Conservation (phyloP, 2,113 vertebrate species). For the Aspiorhynchus laticeps region DNA sequence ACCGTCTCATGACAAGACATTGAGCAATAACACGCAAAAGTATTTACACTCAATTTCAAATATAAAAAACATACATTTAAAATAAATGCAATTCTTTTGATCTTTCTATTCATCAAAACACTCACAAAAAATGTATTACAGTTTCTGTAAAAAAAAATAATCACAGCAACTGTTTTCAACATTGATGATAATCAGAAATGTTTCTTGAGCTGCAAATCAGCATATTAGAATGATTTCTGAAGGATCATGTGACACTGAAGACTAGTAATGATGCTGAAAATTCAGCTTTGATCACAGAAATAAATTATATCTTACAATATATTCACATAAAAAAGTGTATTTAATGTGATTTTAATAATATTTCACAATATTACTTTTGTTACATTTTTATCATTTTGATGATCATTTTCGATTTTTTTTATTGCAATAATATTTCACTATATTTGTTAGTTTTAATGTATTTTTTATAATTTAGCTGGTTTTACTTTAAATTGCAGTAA, state of each 20-base stretch:
- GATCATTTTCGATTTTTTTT: too few relatives aligned
- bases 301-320: background rate
- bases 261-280: background rate
- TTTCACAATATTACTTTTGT: too few relatives aligned
- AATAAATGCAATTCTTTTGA: background rate
- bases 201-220: background rate
- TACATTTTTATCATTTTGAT: too few relatives aligned
- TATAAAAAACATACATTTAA: background rate
- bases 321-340: background rate
- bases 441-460: background rate
- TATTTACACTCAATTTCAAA: too few relatives aligned
- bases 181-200: background rate
- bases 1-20: background rate
- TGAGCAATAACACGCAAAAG: too few relatives aligned
- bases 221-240: background rate
- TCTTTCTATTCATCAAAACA: background rate
- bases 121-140: background rate
- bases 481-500: too few relatives aligned
- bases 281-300: background rate
- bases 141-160: background rate
- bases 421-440: too few relatives aligned
- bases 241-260: background rate
- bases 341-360: too few relatives aligned
- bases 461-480: background rate
- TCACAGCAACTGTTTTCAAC: background rate